Conservation (phyloP, 2,888 invertebrate species). For the Prostheceraeus crozeri region DNA sequence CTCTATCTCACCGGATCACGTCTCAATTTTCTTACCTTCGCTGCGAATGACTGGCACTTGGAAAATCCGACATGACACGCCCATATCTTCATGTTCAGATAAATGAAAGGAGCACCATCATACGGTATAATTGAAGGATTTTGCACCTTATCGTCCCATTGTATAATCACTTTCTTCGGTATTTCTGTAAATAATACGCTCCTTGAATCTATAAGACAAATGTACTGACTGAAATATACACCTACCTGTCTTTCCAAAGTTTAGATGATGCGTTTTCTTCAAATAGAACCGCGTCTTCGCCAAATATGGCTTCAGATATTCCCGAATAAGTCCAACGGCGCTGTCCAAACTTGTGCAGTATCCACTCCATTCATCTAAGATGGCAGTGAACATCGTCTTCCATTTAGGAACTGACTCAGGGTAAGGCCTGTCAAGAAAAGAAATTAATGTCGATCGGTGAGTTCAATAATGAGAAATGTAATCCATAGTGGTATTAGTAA, state of each 20-base stretch:
- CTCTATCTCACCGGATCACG: too few relatives aligned
- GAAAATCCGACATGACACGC: conserved; percentile 2
- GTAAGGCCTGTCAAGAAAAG: too few relatives aligned
- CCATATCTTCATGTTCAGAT: background rate
- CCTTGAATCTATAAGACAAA: background rate
- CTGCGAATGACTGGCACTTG: background rate
- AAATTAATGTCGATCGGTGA: too few relatives aligned
- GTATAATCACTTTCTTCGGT: background rate
- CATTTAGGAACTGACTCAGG: too few relatives aligned
- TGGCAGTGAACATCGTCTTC: background rate
- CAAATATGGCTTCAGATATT: background rate
- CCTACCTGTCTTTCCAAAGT: conserved; percentile 9
- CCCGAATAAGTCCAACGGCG: conserved; percentile 10
- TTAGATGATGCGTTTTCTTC: conserved; percentile 4
- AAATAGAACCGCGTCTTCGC: background rate
- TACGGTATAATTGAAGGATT: background rate
- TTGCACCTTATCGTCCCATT: conserved; percentile 13
- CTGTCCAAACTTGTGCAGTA: background rate
- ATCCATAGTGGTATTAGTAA: too few relatives aligned
- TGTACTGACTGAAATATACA: background rate
- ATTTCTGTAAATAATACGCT: conserved; percentile 2
- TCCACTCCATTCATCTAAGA: background rate
- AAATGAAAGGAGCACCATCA: conserved; percentile 7
- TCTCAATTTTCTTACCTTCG: too few relatives aligned
- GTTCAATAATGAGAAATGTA: too few relatives aligned